phyloP scores from a whole-genome alignment of 2,797 vertebrate species.

The Enteromius thamalakanensis region DNA sequence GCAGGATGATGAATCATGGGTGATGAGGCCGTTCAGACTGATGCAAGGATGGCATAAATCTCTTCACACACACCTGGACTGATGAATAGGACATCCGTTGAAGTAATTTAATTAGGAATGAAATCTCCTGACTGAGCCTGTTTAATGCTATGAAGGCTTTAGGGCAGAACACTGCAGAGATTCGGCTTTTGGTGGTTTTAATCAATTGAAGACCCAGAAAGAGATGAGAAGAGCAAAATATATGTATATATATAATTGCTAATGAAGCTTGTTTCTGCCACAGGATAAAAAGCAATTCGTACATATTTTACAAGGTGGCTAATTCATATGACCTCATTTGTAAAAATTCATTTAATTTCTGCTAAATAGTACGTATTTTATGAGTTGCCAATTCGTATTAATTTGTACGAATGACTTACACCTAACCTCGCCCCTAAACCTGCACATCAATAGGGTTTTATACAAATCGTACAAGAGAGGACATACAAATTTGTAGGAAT shows the following conservation, averaged over 20 bases:
- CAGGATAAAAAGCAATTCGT: not conserved
- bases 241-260: not conserved
- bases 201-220: not conserved
- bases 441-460: no score
- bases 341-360: no score
- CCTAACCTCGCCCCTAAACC: no score
- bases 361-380: no score
- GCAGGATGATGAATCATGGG: conserved; percentile 2
- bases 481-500: not conserved
- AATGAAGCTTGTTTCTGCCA: not conserved
- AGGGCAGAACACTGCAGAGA: not conserved
- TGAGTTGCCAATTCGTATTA: no score
- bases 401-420: no score
- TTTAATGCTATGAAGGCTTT: not conserved
- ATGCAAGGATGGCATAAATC: not conserved
- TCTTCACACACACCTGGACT: conserved; percentile 2
- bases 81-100: not conserved
- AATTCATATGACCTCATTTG: no score
- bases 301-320: no score
- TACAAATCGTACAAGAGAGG: not conserved
- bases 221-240: not conserved
- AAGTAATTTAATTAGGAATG: not conserved
- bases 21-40: not conserved
- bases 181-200: not conserved
- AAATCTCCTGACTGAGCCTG: not conserved